Conservation (phyloP, 2,888 invertebrate genomes). For the Matsumyia berberina region DNA sequence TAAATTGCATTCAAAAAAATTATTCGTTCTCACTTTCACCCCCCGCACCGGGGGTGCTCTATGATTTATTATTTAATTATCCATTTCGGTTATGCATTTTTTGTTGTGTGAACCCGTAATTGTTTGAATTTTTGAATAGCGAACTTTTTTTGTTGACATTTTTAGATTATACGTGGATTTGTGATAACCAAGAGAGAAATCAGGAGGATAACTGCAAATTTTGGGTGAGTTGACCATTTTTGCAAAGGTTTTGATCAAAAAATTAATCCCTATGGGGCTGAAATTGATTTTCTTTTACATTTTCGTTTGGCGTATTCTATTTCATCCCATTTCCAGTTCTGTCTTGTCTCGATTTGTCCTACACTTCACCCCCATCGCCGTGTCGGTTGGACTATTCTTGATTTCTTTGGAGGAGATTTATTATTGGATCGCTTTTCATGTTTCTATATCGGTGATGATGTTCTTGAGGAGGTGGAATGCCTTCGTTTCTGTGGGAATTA, state of each 20-base stretch:
- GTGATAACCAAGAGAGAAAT: neutral
- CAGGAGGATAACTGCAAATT: slow-evolving; percentile 26
- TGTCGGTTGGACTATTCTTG: neutral
- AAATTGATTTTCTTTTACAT: slow-evolving; percentile 23
- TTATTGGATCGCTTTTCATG: slow-evolving; percentile 4
- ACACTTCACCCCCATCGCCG: neutral
- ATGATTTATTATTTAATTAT: slow-evolving; percentile 37
- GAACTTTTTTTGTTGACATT: slow-evolving; percentile 3
- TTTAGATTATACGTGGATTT: slow-evolving; percentile 12
- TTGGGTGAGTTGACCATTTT: slow-evolving; percentile 27
- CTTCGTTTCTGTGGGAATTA: too few species aligned
- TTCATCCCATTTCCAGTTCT: neutral
- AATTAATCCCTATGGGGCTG: slow-evolving; percentile 39
- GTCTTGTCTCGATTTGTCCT: neutral
- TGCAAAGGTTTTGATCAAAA: too few species aligned
- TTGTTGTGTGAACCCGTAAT: slow-evolving; percentile 20
- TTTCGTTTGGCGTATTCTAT: slow-evolving; percentile 3
- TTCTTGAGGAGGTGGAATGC: too few species aligned
- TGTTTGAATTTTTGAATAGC: slow-evolving; percentile 23
- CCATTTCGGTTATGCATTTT: slow-evolving; percentile 24
- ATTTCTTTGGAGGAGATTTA: neutral
- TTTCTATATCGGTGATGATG: too few species aligned
- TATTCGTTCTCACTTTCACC: slow-evolving; percentile 64
- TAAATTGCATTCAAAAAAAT: neutral
- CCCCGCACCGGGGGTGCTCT: slow-evolving; percentile 42